Base-by-base conservation (phyloP, 2,113 vertebrate species). In the Epinephelus cyanopodus region DNA sequence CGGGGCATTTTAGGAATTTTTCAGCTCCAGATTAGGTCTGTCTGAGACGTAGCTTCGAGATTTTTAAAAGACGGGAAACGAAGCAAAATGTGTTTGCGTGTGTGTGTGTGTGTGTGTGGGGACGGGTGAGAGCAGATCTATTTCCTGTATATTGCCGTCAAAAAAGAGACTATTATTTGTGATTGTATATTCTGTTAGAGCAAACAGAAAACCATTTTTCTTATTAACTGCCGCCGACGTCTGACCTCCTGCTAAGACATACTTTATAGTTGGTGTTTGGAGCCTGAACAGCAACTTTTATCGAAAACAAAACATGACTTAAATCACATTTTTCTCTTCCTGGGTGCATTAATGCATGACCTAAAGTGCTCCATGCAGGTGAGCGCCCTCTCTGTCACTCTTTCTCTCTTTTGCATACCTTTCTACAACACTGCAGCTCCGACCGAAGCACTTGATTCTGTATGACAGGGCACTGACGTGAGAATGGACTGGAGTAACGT, bases 1-100 rank as follows among this genome's bases (percentile, higher is more conserved):
- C 62, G 78, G 88, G 93, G 54, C 92, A 93, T 96, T 97, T 95
- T 94, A 92, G 95, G 93, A 94, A 94, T 94, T 64, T 96, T 90
- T 95, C 92, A 93, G 92, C 89, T 90, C 87, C 84, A 86, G 91
- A 95, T 92, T 93, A 91, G 93, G 90, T 84, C 90, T 87, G 86
- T 90, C 92, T 92, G 90, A 90, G 81, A 92, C 87, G 60, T 53
- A 86, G 85, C 87, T 92, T 91, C 85, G 83, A 92, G 92, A 92
- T 91, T 87, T 77, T 52, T 92, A 62, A 81, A 77, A 68, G 23
- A 77, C 0, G 71, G 73, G 81, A 89, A 93, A 90, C 81, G 73
- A 87, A 82, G 83, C 2, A 78, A 84, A 89, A 58, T 74, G 11
- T 61, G 50, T 47, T 25, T 18, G 39, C 7, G n/a, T n/a, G n/a